Percentiles rank a stretch among this genome's conserved stretches.
phyloP scores from a whole-genome alignment of 2,113 vertebrate genomes.

The Maccullochella peelii region DNA sequence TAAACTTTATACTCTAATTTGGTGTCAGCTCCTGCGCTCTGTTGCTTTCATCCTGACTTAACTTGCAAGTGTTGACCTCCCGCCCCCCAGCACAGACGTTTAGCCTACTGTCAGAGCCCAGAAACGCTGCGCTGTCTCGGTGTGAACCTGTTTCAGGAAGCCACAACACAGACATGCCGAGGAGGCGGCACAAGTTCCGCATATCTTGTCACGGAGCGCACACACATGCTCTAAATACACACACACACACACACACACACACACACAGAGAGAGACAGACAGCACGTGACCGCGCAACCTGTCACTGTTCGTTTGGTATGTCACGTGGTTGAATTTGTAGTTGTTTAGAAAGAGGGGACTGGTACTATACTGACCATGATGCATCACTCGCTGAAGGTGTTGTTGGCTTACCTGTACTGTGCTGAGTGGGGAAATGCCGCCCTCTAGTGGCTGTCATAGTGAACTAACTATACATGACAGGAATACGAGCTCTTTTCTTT shows the following conservation, averaged over 20 bases:
- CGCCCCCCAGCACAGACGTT: not conserved
- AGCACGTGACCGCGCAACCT: not conserved
- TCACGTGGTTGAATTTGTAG: conserved; percentile 62
- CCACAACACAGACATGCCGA: conserved; percentile 43
- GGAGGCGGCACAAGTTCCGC: conserved; percentile 70
- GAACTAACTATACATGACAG: not conserved
- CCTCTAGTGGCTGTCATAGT: not conserved
- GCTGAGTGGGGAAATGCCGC: not conserved
- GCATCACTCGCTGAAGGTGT: conserved; percentile 44
- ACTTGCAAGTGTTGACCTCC: not conserved
- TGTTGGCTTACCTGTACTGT: conserved; percentile 39
- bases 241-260: not conserved
- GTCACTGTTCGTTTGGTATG: conserved; percentile 25
- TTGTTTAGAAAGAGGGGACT: not conserved
- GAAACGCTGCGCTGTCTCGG: not conserved
- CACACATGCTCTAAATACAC: not conserved
- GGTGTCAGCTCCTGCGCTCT: not conserved
- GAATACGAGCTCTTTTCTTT: not conserved
- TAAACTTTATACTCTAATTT: too few species aligned
- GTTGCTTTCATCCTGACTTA: conserved; percentile 20
- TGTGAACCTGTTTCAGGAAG: conserved; percentile 63
- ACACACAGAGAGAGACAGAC: not conserved
- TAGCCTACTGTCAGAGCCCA: not conserved
- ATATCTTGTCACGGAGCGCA: conserved; percentile 22
- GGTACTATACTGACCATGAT: conserved; percentile 58